These are phyloP conservation scores for Eupithecia subumbrata DNA, from an alignment of 2,888 invertebrate genomes.

Conservation along the genomic window DNA sequence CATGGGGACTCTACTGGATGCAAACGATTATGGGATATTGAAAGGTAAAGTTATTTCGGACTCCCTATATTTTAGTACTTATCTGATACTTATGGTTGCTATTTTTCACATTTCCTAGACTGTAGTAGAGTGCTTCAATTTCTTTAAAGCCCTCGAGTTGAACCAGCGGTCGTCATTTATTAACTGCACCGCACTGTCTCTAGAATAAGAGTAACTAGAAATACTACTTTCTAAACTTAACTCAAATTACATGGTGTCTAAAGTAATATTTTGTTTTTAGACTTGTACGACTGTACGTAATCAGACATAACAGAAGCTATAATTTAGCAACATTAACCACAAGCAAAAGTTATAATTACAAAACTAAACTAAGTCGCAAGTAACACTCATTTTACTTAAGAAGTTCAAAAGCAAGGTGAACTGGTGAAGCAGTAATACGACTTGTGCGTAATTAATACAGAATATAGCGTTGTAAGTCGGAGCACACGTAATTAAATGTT, in stretches of 20 bases:
- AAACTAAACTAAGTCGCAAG: constrained; percentile 17
- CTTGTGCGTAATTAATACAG: constrained; percentile 26
- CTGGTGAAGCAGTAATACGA: constrained; percentile 23
- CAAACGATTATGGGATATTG: constrained; percentile 1
- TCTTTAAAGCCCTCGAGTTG: background rate
- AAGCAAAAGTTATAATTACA: constrained; percentile 21
- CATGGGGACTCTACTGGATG: constrained; percentile 18
- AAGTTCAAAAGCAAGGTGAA: constrained; percentile 25
- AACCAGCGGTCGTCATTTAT: background rate
- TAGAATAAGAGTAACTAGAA: background rate
- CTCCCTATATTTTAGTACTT: background rate
- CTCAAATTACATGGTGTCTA: background rate
- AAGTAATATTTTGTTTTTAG: background rate
- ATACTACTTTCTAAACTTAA: background rate
- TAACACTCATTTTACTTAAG: constrained; percentile 12
- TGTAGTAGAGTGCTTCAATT: background rate
- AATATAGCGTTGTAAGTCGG: constrained; percentile 30
- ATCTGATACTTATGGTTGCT: background rate
- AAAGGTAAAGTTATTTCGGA: background rate
- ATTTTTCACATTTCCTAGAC: constrained; percentile 8
- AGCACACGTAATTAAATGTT: constrained; percentile 32
- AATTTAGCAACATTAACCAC: constrained; percentile 11
- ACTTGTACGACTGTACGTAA: background rate
- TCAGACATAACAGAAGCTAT: constrained; percentile 5
- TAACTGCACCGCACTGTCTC: background rate